phyloP scores from a whole-genome alignment of 2,797 vertebrate genomes.

The Glyptemys insculpta region DNA sequence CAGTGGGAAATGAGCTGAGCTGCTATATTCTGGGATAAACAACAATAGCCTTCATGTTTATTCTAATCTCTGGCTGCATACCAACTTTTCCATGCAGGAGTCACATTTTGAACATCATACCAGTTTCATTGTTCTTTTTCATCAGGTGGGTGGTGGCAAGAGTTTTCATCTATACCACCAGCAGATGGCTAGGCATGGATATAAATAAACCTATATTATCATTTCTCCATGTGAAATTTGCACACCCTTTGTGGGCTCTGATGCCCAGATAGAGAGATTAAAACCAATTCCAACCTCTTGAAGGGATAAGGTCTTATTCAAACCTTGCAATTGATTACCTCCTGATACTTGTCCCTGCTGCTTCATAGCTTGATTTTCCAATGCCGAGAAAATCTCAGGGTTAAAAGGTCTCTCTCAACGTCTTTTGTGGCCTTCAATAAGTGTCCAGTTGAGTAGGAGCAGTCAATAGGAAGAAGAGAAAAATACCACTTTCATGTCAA shows the following conservation, averaged over 20 bases:
- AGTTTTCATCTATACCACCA: not conserved
- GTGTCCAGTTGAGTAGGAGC: not conserved
- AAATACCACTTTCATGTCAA: accelerated
- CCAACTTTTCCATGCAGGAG: not conserved
- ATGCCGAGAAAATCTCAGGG: not conserved
- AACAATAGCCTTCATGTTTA: not conserved
- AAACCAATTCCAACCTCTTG: not conserved
- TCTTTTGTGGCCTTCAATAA: not conserved
- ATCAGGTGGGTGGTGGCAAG: not conserved
- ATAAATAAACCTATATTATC: not conserved
- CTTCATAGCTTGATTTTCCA: accelerated
- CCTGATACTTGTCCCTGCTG: not conserved
- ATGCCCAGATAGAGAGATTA: not conserved
- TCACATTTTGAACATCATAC: not conserved
- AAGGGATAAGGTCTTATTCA: not conserved
- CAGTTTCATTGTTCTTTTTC: not conserved
- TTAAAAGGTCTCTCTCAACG: not conserved
- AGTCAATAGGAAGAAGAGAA: not conserved
- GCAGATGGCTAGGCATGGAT: not conserved
- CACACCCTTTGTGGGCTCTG: not conserved
- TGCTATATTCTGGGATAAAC: not conserved
- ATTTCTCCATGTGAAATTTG: not conserved
- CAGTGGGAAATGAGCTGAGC: not conserved
- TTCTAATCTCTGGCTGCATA: not conserved
- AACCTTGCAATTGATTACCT: not conserved